Evolutionary conservation across 2,888 invertebrate genomes (phyloP), one percentile per base, ranked within the genome.

Genomic region (Bombylius major): DNA sequence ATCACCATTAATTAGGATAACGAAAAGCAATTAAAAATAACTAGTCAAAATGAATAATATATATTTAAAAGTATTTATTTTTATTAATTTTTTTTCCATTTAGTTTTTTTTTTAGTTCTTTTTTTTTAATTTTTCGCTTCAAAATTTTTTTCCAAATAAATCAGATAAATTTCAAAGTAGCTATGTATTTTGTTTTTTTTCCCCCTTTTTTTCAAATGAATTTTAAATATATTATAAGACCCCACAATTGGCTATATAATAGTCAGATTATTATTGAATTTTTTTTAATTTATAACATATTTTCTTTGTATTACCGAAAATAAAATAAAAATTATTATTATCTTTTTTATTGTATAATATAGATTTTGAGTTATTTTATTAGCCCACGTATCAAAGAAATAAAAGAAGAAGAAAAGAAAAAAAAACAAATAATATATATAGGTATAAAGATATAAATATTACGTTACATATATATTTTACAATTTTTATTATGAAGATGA

Each of bases 211-310:
- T 36, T 11, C 11, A 11, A 42, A 42, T 42, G 39, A 11, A 55
- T 50, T 50, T 55, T 55, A 47, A 47, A 55, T 46, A 50, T 55
- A 42, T 42, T 42, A 49, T 55, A 55, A 55, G 50, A 51, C 55
- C 55, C 55, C 55, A 55, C 55, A 55, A 55, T 55, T 55, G 55
- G 47, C 55, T 33, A 50, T 33, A 50, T 55, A 51, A 55, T 55
- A 33, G 50, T 36, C 44, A 50, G 55, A 55, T 55, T 55, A 55
- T 50, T 50, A 55, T 47, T 55, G 50, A 55, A 39, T 47, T 39
- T 14, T n/a, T 55, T 45, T 34, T 47, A 51, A 55, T 55, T 55
- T 55, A 55, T 55, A 50, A 46, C 47, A 11, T 23, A 23, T 42
- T 42, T 36, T 36, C 34, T 36, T 36, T 36, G 5, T 36, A 7